A percentile compares a stretch with the other conserved stretches of the same genome.
Evolutionary conservation across 2,113 vertebrate species (phyloP).

Genomic region (Heteronetta atricapilla): DNA sequence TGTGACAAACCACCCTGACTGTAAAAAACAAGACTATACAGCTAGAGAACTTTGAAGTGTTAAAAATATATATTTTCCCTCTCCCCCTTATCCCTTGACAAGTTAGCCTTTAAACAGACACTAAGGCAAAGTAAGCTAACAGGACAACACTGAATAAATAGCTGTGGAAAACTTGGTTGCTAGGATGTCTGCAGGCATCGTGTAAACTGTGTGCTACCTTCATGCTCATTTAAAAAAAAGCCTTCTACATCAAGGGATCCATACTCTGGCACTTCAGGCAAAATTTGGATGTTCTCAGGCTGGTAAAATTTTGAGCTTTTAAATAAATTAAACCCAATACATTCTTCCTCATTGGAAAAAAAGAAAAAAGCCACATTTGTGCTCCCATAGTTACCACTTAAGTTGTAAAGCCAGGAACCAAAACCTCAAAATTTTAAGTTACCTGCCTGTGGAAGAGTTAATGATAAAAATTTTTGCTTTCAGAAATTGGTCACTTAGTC

Average conservation of each 20-base stretch:
- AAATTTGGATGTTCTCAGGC: slow-evolving; percentile 42
- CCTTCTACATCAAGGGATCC: slow-evolving; percentile 37
- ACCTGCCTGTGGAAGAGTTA: background rate
- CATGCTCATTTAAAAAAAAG: slow-evolving; percentile 54
- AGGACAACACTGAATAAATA: slow-evolving; percentile 41
- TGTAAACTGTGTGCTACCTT: slow-evolving; percentile 63
- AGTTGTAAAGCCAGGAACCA: slow-evolving; percentile 21
- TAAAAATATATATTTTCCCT: slow-evolving; percentile 53
- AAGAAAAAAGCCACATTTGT: background rate
- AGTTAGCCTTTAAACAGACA: slow-evolving; percentile 39
- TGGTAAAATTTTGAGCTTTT: background rate
- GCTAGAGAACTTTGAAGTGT: slow-evolving; percentile 30
- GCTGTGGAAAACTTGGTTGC: slow-evolving; percentile 51
- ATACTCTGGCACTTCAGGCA: slow-evolving; percentile 71
- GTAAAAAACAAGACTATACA: slow-evolving; percentile 46
- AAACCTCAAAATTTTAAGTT: background rate
- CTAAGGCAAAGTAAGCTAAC: slow-evolving; percentile 23
- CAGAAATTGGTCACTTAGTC: background rate
- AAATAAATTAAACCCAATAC: background rate
- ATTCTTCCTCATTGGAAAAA: background rate
- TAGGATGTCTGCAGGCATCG: slow-evolving; percentile 47
- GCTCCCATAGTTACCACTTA: background rate
- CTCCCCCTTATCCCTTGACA: slow-evolving; percentile 26
- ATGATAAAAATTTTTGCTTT: background rate
- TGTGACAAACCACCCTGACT: slow-evolving; percentile 21